Percentiles rank a stretch among this genome's conserved stretches.
Evolutionary conservation across 1,140 invertebrate species (phyloP).

Genomic region (Helicoverpa armigera): DNA sequence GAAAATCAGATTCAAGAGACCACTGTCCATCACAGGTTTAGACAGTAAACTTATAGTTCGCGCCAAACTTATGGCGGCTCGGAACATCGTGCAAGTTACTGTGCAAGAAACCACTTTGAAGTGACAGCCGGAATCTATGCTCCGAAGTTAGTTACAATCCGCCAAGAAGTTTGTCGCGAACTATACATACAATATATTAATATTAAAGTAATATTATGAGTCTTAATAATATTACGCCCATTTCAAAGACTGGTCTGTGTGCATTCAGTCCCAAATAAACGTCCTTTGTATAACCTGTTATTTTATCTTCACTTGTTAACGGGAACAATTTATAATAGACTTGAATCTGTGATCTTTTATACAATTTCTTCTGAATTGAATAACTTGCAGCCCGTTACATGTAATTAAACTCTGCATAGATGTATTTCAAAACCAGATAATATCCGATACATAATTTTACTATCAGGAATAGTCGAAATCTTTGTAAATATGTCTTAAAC

Average conservation of each 20-base stretch:
- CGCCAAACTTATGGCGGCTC: no score
- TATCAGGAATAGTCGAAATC: no score
- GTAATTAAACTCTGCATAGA: background rate
- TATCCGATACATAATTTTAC: no score
- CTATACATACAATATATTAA: constrained; percentile 62
- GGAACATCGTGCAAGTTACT: no score
- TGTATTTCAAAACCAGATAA: background rate
- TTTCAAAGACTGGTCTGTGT: constrained; percentile 26
- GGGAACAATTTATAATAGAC: constrained; percentile 46
- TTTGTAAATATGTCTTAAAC: background rate
- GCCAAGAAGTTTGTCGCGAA: no score
- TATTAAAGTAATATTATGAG: constrained; percentile 19
- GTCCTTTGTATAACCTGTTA: constrained; percentile 17
- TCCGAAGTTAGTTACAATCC: no score
- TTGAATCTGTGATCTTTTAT: constrained; percentile 39
- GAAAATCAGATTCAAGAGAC: constrained; percentile 58
- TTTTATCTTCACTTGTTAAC: constrained; percentile 13
- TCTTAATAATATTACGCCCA: background rate
- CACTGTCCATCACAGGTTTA: constrained; percentile 61
- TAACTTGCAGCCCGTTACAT: background rate
- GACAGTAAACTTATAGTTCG: constrained; percentile 51
- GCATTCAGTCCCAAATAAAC: constrained; percentile 14
- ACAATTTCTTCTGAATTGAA: constrained; percentile 23
- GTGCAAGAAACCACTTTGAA: no score
- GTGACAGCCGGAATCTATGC: no score